A percentile compares a stretch with the other conserved stretches of the same genome.
Conservation (phyloP, 2,888 invertebrate genomes). For the Linyphia triangularis region DNA sequence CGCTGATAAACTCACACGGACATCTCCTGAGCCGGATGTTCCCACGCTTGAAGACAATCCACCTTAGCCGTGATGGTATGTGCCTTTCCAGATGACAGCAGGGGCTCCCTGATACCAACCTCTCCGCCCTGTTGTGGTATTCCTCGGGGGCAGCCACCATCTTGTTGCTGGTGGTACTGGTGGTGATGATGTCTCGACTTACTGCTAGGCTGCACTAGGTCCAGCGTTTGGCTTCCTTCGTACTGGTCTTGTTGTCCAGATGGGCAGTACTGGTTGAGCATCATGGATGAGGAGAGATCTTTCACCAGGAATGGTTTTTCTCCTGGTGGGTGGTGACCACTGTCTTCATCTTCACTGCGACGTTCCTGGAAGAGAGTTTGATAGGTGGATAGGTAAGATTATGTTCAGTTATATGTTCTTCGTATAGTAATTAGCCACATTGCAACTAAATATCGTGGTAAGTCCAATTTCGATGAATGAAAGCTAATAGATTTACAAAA, state of each 20-base stretch:
- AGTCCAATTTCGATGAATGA: too few relatives aligned
- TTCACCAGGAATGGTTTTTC: conserved; percentile 68
- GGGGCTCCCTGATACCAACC: conserved; percentile 59
- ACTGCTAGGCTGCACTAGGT: conserved; percentile 64
- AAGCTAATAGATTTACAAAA: too few relatives aligned
- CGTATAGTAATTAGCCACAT: too few relatives aligned
- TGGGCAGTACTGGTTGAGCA: conserved; percentile 69
- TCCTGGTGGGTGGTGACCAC: conserved; percentile 40
- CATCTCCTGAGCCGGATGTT: conserved; percentile 68
- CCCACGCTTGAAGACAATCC: conserved; percentile 69
- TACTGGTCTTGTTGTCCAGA: conserved; percentile 25
- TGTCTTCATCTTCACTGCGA: conserved; percentile 57
- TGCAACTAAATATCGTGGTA: too few relatives aligned
- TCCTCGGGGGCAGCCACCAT: conserved; percentile 9
- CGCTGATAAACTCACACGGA: conserved; percentile 66
- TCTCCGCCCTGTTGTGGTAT: conserved; percentile 48
- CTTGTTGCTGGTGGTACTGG: conserved; percentile 29
- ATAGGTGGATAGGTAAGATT: not conserved
- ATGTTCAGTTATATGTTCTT: not conserved
- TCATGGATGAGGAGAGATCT: conserved; percentile 69
- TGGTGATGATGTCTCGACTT: conserved; percentile 17
- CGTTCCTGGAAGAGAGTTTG: conserved; percentile 27
- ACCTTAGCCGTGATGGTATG: conserved; percentile 54
- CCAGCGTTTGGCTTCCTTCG: conserved; percentile 68
- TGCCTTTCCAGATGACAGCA: conserved; percentile 55